Base-by-base conservation (phyloP, 1,140 invertebrate genomes). In the Macrotrachela quadricornifera region DNA sequence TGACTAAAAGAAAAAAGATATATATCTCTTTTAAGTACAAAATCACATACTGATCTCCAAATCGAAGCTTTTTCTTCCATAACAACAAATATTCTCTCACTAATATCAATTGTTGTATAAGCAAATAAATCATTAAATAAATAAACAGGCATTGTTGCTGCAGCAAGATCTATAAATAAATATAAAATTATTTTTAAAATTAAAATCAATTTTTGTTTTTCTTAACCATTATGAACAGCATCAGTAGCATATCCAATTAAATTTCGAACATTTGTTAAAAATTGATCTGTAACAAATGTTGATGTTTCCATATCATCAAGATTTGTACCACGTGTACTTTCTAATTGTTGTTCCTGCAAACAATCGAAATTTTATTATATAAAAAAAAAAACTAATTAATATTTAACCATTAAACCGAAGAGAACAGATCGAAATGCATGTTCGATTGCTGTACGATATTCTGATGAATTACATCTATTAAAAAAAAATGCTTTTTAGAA, bases 31-130 rank as follows among this genome's bases (percentile, higher is more conserved):
- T 16, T 15, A 44, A 44, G 14, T 3, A 16, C 1, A 10, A n/a
- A 16, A 14, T 2, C 16, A 21, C 12, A 6, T 21, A 48, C 18
- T 1, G 51, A 53, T 37, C 48, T 49, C 53, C 53, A 54, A 36
- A 54, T 40, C 37, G 39, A 15, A 9, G 53, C 21, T 9, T 39
- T 44, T 15, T 54, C 47, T 40, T 54, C 53, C 10, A 54, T 37
- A 36, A 46, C 43, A 18, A 21, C 48, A 50, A 54, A 54, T 38
- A 54, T 49, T 14, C 48, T 39, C 1, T 44, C 46, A 39, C 53
- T 49, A 10, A 49, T 44, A 39, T 54, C 53, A 21, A 54, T 48
- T 3, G 53, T 49, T 21, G 39, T 42, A n/a, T 18, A 40, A 39
- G 46, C 38, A n/a, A 44, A 53, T 9, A 53, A 47, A 48, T 47